phyloP scores from a whole-genome alignment of 2,113 vertebrate species.

The Oreotrochilus melanogaster region DNA sequence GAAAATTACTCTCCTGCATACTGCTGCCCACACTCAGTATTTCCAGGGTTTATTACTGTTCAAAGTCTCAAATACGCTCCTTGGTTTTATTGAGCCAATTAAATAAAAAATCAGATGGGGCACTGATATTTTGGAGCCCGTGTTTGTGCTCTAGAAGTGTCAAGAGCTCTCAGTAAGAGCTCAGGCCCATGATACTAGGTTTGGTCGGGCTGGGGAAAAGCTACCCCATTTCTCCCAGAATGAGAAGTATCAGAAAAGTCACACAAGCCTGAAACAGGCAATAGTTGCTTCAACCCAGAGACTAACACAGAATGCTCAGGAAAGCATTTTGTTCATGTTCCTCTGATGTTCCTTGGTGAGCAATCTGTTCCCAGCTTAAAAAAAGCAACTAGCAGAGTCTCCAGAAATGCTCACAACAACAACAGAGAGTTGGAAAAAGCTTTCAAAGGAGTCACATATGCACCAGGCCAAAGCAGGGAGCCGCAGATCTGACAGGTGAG shows the following conservation, averaged over 20 bases:
- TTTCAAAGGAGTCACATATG: slow-evolving; percentile 44
- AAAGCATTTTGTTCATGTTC: not conserved
- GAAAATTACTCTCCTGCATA: not conserved
- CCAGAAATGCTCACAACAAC: not conserved
- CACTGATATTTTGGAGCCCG: not conserved
- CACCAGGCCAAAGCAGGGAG: not conserved
- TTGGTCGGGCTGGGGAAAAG: not conserved
- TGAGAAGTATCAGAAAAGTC: not conserved
- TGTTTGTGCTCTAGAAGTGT: rapidly evolving
- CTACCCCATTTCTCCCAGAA: not conserved
- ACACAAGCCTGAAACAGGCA: not conserved
- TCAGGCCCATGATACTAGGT: not conserved
- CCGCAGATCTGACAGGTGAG: not conserved
- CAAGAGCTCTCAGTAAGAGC: not conserved
- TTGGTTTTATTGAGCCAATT: not conserved
- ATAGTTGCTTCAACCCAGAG: rapidly evolving
- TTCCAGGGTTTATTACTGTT: not conserved
- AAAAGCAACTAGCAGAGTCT: not conserved
- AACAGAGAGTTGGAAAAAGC: slow-evolving; percentile 31
- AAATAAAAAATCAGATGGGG: not conserved
- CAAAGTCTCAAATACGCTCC: not conserved
- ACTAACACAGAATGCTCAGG: not conserved
- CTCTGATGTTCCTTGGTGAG: not conserved
- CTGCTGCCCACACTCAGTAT: not conserved
- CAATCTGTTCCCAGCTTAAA: not conserved